Evolutionary conservation across 2,888 invertebrate genomes (phyloP), one percentile per base, ranked within the genome.

Genomic region (Tolmerus cingulatus): DNA sequence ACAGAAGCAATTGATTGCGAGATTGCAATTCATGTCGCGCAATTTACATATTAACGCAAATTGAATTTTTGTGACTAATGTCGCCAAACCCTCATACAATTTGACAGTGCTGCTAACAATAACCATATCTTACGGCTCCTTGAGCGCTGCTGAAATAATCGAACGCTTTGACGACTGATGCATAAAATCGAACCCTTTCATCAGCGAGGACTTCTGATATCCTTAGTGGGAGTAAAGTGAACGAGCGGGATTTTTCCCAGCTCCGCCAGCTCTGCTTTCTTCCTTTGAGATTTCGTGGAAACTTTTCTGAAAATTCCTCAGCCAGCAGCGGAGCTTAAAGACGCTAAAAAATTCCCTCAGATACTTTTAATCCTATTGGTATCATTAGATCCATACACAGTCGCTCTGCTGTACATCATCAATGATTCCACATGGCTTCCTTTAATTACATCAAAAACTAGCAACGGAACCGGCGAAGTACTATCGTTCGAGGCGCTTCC

Each of bases 371-470:
- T 84, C 74, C 84, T 84, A 74, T 55, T 57, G 74, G 37, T 86
- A 86, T 76, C 86, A 66, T 86, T 34, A 46, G 74, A 51, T 86
- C 76, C 76, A 76, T 51, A 86, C 74, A 76, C 34, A 86, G 27
- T 37, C 74, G 76, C 46, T 76, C 76, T 51, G 51, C 51, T 76
- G 86, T 86, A 51, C 30, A 86, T 86, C 86, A 86, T 86, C 86
- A 86, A 86, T 86, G 76, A 86, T 86, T 86, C 86, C 86, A 86
- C 74, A 76, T 86, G 86, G 51, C 76, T 86, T 86, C 74, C 76
- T 86, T 86, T 86, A 86, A 86, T 86, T 86, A 86, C 76, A 86
- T 86, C 86, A 86, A 86, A 84, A 74, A 84, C 86, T 86, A 86
- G 76, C 55, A 40, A 55, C 51, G 51, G n/a, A 66, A 81, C 27